Conservation (phyloP, 2,888 invertebrate genomes). For the Idaea straminata region DNA sequence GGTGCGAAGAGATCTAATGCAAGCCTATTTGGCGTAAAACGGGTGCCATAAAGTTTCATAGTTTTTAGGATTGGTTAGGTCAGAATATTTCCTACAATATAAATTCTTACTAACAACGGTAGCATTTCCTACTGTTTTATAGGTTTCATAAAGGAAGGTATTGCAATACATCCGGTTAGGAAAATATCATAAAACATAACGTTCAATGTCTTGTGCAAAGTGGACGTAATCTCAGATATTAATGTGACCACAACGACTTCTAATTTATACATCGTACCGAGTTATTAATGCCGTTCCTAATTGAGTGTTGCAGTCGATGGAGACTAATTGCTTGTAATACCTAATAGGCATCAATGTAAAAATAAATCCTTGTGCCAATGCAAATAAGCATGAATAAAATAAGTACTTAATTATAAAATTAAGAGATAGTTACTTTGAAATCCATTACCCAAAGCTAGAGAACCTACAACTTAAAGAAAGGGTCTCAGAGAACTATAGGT, state of each 20-base stretch:
- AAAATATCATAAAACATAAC: conserved; percentile 22
- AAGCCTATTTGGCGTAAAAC: too few species aligned
- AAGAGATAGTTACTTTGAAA: background rate
- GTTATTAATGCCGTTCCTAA: conserved; percentile 38
- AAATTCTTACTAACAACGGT: background rate
- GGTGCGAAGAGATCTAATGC: too few species aligned
- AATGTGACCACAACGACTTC: conserved; percentile 42
- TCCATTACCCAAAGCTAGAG: background rate
- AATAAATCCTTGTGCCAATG: background rate
- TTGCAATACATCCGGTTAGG: conserved; percentile 24
- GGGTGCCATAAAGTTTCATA: too few species aligned
- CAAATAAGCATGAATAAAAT: background rate
- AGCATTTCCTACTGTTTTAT: background rate
- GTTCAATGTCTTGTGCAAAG: conserved; percentile 24
- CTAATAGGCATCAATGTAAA: conserved; percentile 10
- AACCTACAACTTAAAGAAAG: background rate
- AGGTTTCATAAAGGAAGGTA: background rate
- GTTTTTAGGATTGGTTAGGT: too few species aligned
- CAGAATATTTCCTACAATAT: too few species aligned
- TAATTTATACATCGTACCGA: conserved; percentile 37
- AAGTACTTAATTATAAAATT: background rate
- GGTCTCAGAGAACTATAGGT: too few species aligned
- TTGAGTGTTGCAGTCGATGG: conserved; percentile 32
- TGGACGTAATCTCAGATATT: conserved; percentile 24
- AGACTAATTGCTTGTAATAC: conserved; percentile 8